These are phyloP conservation scores for Thalassoma bifasciatum DNA, from an alignment of 2,113 vertebrate species.

Conservation along the genomic window DNA sequence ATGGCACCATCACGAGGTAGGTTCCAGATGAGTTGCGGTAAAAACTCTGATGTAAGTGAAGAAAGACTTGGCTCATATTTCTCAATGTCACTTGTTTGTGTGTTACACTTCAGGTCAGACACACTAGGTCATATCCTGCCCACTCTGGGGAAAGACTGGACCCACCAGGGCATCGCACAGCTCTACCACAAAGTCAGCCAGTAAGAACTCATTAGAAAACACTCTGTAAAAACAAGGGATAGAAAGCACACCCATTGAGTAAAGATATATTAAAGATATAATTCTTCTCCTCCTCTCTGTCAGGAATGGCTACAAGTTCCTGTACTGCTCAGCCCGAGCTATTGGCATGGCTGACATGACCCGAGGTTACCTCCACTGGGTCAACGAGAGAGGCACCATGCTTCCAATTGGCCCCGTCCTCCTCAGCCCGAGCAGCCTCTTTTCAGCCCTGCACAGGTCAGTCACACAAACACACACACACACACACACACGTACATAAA, in stretches of 20 bases:
- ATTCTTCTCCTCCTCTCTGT: neutral
- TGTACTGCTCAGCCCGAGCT: slow-evolving; percentile 96
- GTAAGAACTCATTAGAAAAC: slow-evolving; percentile 80
- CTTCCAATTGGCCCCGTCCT: slow-evolving; percentile 94
- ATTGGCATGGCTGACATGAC: slow-evolving; percentile 99
- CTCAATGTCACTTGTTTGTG: neutral
- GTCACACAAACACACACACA: neutral
- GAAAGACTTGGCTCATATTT: neutral
- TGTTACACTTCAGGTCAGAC: slow-evolving; percentile 88
- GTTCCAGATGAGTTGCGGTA: no score
- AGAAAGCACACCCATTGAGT: no score
- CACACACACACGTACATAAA: neutral
- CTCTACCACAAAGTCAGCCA: slow-evolving; percentile 99
- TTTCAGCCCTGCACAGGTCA: slow-evolving; percentile 96
- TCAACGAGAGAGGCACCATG: slow-evolving; percentile 95
- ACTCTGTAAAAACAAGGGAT: neutral
- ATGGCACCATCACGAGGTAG: slow-evolving; percentile 98
- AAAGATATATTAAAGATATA: no score
- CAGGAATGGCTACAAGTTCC: slow-evolving; percentile 97
- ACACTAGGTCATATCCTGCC: slow-evolving; percentile 97
- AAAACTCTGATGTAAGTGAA: fast-evolving
- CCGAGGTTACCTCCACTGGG: slow-evolving; percentile 96
- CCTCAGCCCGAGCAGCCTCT: slow-evolving; percentile 96
- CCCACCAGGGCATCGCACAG: slow-evolving; percentile 95
- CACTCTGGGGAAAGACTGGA: slow-evolving; percentile 98